Conservation (phyloP, 2,113 vertebrate species). For the Catagonus wagneri region DNA sequence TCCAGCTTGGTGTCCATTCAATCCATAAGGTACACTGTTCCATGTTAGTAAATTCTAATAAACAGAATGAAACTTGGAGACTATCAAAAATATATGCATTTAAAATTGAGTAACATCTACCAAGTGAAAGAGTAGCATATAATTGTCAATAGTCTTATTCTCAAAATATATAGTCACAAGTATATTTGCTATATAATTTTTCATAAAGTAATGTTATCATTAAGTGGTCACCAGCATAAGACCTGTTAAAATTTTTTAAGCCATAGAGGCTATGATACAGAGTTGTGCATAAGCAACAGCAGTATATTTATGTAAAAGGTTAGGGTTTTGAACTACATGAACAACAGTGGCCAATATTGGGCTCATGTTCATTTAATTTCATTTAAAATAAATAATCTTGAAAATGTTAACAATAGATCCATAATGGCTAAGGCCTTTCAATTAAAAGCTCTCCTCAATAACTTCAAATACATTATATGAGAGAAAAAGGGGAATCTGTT, state of each 20-base stretch:
- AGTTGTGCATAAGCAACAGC: not conserved
- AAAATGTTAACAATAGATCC: not conserved
- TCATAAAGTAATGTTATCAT: not conserved
- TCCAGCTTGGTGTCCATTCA: not conserved
- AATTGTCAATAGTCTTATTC: not conserved
- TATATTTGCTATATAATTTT: not conserved
- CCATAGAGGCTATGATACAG: not conserved
- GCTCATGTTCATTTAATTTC: not conserved
- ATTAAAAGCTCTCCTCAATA: not conserved
- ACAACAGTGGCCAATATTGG: not conserved
- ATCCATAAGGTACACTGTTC: not conserved
- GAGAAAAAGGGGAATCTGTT: not conserved
- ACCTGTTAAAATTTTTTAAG: not conserved
- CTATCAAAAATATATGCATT: not conserved
- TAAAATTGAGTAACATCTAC: not conserved
- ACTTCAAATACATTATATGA: not conserved
- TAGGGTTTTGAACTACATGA: not conserved
- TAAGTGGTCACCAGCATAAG: not conserved
- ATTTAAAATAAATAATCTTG: constrained; percentile 29
- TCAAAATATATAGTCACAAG: not conserved
- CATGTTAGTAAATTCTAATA: constrained; percentile 6
- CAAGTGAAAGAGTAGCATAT: not conserved
- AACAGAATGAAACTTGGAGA: not conserved
- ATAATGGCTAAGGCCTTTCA: not conserved
- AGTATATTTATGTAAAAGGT: not conserved